Evolutionary conservation across 2,113 vertebrate species (phyloP).

Genomic region (Chlorocebus sabaeus): DNA sequence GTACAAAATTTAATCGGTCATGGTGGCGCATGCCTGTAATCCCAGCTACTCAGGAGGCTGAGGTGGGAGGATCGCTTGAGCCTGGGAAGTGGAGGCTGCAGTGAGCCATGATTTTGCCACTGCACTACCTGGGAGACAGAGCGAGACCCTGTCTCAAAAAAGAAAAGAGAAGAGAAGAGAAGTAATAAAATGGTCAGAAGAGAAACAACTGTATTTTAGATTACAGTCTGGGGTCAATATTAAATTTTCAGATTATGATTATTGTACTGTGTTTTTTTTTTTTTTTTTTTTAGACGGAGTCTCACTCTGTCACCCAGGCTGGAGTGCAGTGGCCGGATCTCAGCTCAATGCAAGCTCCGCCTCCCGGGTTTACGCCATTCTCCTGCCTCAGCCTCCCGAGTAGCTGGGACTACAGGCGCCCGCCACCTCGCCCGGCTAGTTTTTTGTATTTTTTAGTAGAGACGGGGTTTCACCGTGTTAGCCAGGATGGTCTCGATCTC

Average conservation of each 20-base stretch:
- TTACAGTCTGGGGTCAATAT: accelerated
- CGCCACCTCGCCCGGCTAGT: too few relatives aligned
- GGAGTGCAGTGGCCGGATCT: too few relatives aligned
- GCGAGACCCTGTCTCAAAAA: not conserved
- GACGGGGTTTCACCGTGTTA: too few relatives aligned
- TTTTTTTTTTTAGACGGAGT: too few relatives aligned
- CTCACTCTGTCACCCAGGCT: too few relatives aligned
- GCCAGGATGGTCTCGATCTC: too few relatives aligned
- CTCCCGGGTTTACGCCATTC: too few relatives aligned
- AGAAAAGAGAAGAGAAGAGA: too few relatives aligned
- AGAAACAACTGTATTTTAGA: not conserved
- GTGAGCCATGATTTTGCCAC: not conserved
- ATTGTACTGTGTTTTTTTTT: accelerated
- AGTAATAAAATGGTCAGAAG: not conserved
- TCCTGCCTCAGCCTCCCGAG: too few relatives aligned
- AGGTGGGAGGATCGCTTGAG: not conserved
- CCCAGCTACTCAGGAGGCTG: not conserved
- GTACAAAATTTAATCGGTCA: not conserved
- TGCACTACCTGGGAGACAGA: not conserved
- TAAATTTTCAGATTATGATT: not conserved
- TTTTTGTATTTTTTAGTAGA: too few relatives aligned
- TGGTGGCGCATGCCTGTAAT: not conserved
- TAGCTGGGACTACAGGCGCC: too few relatives aligned
- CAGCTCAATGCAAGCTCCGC: too few relatives aligned
- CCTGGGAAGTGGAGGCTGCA: not conserved